Base-by-base conservation (phyloP, 2,113 vertebrate genomes). In the Xenus cinereus region DNA sequence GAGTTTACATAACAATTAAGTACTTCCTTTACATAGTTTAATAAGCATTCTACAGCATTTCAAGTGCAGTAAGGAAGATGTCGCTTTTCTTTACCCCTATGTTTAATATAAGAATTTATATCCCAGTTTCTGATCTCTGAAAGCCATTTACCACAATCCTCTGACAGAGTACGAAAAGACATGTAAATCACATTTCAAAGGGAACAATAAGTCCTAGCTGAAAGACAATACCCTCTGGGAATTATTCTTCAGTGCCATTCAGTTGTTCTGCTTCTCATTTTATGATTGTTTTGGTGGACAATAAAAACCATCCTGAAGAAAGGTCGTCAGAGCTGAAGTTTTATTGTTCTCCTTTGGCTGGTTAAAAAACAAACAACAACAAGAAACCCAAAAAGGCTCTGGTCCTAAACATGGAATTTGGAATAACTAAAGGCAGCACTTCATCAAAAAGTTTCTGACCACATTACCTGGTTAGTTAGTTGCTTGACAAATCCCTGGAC, bases 191-290 rank as follows among this genome's bases (percentile, higher is more conserved):
- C 14, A 83, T 80, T 94, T 74, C 8, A 59, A 39, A 79, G 41
- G 23, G 67, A 96, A 88, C 68, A 94, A 81, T 14, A 90, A 6
- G 33, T 68, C 43, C 72, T 56, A 77, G 56, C 51, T 56, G 77
- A 84, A 93, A 80, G 23, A 94, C 9, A 80, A 60, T 35, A 53
- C 14, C 27, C 43, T 80, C 75, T 39, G 63, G 45, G 27, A 95
- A 92, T 78, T 86, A 64, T 71, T 88, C 46, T 74, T 63, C 51
- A 90, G 27, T 63, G 56, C 3, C 64, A 77, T 71, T 88, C 51
- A 75, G 54, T 5, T 90, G 75, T 90, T 86, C 83, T 92, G 76
- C 53, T 94, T 95, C 53, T 94, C 57, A 84, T 89, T 84, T 85
- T 76, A 57, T 41, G 32, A 43, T 57, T 57, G 71, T n/a, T 90